Base-by-base conservation (phyloP, 2,888 invertebrate genomes). In the Ernsta delagoae region DNA sequence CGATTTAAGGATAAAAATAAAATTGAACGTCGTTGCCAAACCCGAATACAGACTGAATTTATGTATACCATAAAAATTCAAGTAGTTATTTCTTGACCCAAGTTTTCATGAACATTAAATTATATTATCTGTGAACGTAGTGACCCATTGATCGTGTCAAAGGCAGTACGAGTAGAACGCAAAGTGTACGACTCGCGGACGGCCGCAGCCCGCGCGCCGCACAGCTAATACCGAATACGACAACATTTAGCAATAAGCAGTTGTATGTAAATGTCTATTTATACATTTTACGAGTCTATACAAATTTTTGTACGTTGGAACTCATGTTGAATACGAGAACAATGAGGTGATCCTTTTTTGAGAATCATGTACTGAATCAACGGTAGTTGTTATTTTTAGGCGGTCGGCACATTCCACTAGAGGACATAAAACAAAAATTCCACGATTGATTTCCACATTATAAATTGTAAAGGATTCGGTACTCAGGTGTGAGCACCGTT, bases 341-440 rank as follows among this genome's bases (percentile, higher is more conserved):
- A 84, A 84, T 83, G 81, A 85, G 85, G 88, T 91, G 92, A 90
- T 92, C 88, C 90, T 92, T 91, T 90, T 93, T 92, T 92, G 92
- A 92, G 92, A 92, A 90, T 91, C 90, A 89, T 92, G 91, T 90
- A 91, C 88, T 90, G 87, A 90, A 84, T 86, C 86, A 90, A 87
- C 82, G 82, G 88, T 93, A 92, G 91, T 87, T 83, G 88, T 90
- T 91, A 88, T 87, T 87, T 88, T 88, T 90, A 91, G 92, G 91
- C 90, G 90, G 91, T 91, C 91, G 91, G 91, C 91, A 93, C 93
- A 93, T 93, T 93, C 93, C 93, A 92, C 85, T 90, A 91, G 89
- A 86, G 84, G 86, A 88, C 89, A 89, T 85, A 86, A 84, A 84
- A 85, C 84, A 80, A 89, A 88, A 88, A 90, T 89, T 91, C 89